phyloP scores from a whole-genome alignment of 2,113 vertebrate species.

The Dasyornis broadbenti region DNA sequence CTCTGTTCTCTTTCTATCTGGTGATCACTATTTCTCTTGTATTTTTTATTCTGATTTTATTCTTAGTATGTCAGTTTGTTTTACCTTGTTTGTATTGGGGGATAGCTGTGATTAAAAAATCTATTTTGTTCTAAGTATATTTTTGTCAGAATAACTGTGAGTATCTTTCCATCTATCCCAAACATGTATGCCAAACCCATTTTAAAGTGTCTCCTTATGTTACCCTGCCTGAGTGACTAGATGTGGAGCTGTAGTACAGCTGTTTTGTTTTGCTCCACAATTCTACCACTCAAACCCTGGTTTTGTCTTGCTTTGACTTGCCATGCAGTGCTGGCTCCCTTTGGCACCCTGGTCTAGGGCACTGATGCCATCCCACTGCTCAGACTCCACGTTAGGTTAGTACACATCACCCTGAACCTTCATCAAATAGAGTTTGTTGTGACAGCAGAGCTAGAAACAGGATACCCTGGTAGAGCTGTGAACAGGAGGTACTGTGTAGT shows the following conservation, averaged over 20 bases:
- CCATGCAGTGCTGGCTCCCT: not conserved
- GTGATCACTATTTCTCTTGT: not conserved
- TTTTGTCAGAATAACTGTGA: conserved; percentile 27
- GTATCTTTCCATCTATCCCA: not conserved
- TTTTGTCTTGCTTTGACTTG: not conserved
- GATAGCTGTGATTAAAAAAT: not conserved
- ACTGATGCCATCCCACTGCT: not conserved
- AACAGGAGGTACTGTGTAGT: not conserved
- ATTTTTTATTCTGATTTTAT: not conserved
- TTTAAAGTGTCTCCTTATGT: not conserved
- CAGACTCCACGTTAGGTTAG: not conserved
- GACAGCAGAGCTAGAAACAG: not conserved
- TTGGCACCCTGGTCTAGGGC: not conserved
- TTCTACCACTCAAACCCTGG: not conserved
- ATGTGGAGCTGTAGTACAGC: not conserved
- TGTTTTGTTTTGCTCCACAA: not conserved
- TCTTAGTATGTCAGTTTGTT: not conserved
- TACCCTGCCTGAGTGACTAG: conserved; percentile 4
- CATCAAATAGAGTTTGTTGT: not conserved
- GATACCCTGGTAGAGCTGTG: not conserved
- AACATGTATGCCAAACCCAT: not conserved
- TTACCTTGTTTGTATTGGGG: conserved; percentile 10
- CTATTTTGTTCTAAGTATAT: conserved; percentile 16
- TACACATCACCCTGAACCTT: not conserved
- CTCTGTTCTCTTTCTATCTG: not conserved